These are phyloP conservation scores for Lottia gigantea DNA, from an alignment of 2,888 invertebrate genomes.

Conservation along the genomic window DNA sequence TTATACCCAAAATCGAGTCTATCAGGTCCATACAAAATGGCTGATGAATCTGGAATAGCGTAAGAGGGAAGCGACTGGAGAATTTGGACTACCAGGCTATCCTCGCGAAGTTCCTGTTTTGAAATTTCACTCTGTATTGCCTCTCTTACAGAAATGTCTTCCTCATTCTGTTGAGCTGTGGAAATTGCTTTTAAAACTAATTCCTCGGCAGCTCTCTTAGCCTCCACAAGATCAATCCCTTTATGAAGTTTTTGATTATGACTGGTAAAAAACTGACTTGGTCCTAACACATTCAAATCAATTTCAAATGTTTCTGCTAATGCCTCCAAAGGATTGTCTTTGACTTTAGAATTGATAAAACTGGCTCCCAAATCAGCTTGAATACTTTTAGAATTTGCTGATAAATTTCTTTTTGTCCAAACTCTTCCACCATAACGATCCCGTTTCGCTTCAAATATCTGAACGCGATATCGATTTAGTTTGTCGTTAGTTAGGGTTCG, in stretches of 20 bases:
- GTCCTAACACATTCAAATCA: not conserved
- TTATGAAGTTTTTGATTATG: conserved; percentile 5
- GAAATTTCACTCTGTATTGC: conserved; percentile 35
- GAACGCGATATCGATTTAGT: conserved; percentile 41
- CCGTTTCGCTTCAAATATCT: conserved; percentile 48
- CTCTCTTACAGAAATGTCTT: conserved; percentile 40
- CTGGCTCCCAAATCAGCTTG: conserved; percentile 41
- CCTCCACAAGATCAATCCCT: not conserved
- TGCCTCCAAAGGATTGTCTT: conserved; percentile 4
- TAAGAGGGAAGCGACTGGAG: conserved; percentile 29
- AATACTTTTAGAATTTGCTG: conserved; percentile 23
- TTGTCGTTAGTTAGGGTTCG: conserved; percentile 40
- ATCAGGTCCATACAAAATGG: conserved; percentile 39
- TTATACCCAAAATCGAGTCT: conserved; percentile 50
- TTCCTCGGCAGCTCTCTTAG: not conserved
- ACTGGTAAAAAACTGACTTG: not conserved
- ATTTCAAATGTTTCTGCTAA: not conserved
- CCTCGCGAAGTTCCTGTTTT: conserved; percentile 2
- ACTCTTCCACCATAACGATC: conserved; percentile 56
- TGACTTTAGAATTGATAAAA: conserved; percentile 34
- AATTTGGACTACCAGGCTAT: conserved; percentile 18
- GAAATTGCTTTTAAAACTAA: conserved; percentile 31
- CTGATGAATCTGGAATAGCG: conserved; percentile 38
- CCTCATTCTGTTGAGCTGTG: conserved; percentile 26
- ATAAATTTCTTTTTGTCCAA: conserved; percentile 43